Conservation (phyloP, 2,797 vertebrate genomes). For the Momotus momota region DNA sequence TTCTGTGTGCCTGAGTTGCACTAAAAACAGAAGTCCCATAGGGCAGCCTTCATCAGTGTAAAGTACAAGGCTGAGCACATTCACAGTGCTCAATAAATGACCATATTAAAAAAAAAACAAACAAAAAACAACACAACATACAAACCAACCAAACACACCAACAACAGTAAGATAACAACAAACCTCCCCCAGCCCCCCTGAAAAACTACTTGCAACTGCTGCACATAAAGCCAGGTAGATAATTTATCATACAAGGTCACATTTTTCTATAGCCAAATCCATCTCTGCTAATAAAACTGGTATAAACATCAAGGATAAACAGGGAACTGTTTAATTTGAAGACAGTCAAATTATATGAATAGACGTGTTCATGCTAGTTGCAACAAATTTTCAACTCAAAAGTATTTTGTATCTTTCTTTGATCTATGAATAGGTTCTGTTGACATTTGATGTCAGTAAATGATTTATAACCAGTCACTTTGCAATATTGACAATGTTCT, state of each 20-base stretch:
- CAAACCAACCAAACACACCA: neutral
- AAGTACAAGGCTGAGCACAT: neutral
- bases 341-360: neutral
- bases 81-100: neutral
- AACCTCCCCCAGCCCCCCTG: rapidly evolving
- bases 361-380: neutral
- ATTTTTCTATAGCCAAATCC: neutral
- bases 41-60: neutral
- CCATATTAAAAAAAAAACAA: neutral
- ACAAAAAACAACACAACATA: neutral
- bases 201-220: neutral
- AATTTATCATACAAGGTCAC: neutral
- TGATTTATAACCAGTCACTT: neutral
- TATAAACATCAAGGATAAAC: neutral
- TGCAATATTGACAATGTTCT: neutral
- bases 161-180: neutral
- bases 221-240: neutral
- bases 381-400: slow-evolving; percentile 5
- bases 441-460: neutral
- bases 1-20: neutral
- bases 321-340: slow-evolving; percentile 25
- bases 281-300: neutral
- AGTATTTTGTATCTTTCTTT: neutral
- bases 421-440: neutral
- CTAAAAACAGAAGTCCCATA: neutral